phyloP scores from a whole-genome alignment of 2,888 invertebrate genomes.

The Papilio gigon region DNA sequence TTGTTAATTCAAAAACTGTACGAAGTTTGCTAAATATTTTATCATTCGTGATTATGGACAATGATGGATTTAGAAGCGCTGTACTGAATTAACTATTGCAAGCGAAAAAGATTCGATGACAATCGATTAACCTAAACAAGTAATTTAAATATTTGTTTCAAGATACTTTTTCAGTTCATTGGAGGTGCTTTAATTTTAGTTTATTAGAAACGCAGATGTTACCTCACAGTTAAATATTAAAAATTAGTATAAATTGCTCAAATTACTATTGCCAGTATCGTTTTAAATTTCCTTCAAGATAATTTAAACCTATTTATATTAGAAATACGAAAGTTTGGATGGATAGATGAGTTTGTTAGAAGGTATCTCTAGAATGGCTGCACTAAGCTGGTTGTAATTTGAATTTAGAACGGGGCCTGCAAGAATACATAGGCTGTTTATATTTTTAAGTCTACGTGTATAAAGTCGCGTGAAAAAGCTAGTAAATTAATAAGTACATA shows the following conservation, averaged over 20 bases:
- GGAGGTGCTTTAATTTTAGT: neutral
- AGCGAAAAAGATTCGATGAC: conserved; percentile 45
- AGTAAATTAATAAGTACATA: neutral
- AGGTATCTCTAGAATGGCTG: too few species aligned
- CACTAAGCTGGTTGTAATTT: too few species aligned
- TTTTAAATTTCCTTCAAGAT: too few species aligned
- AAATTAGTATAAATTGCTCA: neutral
- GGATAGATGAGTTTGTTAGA: too few species aligned
- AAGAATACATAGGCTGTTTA: too few species aligned
- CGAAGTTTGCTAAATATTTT: conserved; percentile 41
- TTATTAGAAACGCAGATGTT: neutral
- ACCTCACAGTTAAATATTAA: neutral
- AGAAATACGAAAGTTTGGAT: too few species aligned
- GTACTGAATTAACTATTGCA: conserved; percentile 47
- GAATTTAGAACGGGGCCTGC: too few species aligned
- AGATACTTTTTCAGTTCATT: conserved; percentile 10
- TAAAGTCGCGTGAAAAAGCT: neutral
- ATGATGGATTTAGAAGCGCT: conserved; percentile 47
- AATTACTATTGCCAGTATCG: too few species aligned
- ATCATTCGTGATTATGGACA: conserved; percentile 52
- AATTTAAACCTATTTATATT: too few species aligned
- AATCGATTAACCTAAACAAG: conserved; percentile 47
- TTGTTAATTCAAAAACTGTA: conserved; percentile 42
- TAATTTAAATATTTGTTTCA: conserved; percentile 45
- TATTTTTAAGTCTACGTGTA: neutral